phyloP scores from a whole-genome alignment of 2,888 invertebrate genomes.

The Diplazon laetatorius region DNA sequence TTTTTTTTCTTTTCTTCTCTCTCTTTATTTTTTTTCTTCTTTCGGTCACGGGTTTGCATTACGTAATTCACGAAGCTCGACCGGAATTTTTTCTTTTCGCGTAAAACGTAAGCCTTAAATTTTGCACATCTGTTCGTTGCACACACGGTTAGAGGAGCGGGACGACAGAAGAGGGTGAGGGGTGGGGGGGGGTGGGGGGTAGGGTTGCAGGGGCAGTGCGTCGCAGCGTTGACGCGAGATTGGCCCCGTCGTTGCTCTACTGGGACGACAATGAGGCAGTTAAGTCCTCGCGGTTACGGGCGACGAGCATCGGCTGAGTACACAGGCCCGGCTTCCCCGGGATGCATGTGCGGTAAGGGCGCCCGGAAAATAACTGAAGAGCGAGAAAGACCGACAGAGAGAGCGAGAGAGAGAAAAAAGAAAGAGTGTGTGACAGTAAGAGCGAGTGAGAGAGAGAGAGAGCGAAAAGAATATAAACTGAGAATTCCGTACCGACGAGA shows the following conservation, averaged over 20 bases:
- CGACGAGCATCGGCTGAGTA: slow-evolving; percentile 77
- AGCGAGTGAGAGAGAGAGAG: slow-evolving; percentile 52
- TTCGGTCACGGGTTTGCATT: slow-evolving; percentile 39
- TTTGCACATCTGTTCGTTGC: slow-evolving; percentile 79
- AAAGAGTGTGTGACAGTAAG: too few species aligned
- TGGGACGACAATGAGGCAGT: slow-evolving; percentile 79
- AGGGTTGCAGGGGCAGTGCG: slow-evolving; percentile 68
- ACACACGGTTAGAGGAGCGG: too few species aligned
- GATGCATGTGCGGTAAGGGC: slow-evolving; percentile 46
- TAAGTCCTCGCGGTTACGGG: slow-evolving; percentile 75
- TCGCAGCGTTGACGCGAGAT: slow-evolving; percentile 21
- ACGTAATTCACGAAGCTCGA: slow-evolving; percentile 46
- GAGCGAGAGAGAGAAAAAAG: slow-evolving; percentile 55
- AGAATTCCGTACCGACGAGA: slow-evolving; percentile 61
- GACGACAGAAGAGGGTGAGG: too few species aligned
- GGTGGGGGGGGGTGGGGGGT: slow-evolving; percentile 68
- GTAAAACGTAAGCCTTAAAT: slow-evolving; percentile 76
- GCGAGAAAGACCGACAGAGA: too few species aligned
- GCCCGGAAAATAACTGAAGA: too few species aligned
- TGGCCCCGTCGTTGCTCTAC: slow-evolving; percentile 62
- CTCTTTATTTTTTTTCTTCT: neutral
- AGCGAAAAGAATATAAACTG: slow-evolving; percentile 52
- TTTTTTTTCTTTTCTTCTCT: neutral
- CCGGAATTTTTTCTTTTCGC: slow-evolving; percentile 60
- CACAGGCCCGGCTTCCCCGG: slow-evolving; percentile 73